Percentiles rank a stretch among this genome's conserved stretches.
Conservation (phyloP, 2,888 invertebrate species). For the Syrphus vitripennis region DNA sequence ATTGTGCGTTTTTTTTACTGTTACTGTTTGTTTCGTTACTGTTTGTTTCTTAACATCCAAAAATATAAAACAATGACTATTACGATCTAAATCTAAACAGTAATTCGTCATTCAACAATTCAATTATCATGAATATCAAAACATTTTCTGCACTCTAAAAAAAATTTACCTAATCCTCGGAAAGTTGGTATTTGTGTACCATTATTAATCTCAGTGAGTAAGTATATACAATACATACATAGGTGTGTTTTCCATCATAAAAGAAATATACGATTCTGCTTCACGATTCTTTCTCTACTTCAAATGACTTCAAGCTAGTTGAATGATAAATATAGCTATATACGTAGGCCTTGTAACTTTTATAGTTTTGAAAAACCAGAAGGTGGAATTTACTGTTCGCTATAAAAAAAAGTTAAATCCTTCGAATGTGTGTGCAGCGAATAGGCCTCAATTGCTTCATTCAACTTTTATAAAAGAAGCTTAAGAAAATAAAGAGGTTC, state of each 20-base stretch:
- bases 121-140: background rate
- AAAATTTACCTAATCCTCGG: no score
- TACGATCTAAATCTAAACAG: no score
- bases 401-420: slow-evolving; percentile 5
- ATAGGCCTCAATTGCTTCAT: slow-evolving; percentile 18
- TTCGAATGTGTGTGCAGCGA: background rate
- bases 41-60: no score
- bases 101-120: background rate
- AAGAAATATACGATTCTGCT: background rate
- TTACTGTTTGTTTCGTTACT: no score
- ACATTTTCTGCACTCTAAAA: no score
- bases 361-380: background rate
- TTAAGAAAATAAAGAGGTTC: slow-evolving; percentile 16
- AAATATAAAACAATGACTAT: no score
- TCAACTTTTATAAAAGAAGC: slow-evolving; percentile 15
- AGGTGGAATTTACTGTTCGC: background rate
- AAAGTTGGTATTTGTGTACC: background rate
- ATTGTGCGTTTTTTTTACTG: no score
- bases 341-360: background rate
- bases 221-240: no score
- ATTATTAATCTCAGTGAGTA: background rate
- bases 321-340: background rate
- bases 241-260: background rate
- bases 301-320: background rate
- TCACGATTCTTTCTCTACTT: background rate